Base-by-base conservation (phyloP, 2,888 invertebrate genomes). In the Pristionchus japonicus region DNA sequence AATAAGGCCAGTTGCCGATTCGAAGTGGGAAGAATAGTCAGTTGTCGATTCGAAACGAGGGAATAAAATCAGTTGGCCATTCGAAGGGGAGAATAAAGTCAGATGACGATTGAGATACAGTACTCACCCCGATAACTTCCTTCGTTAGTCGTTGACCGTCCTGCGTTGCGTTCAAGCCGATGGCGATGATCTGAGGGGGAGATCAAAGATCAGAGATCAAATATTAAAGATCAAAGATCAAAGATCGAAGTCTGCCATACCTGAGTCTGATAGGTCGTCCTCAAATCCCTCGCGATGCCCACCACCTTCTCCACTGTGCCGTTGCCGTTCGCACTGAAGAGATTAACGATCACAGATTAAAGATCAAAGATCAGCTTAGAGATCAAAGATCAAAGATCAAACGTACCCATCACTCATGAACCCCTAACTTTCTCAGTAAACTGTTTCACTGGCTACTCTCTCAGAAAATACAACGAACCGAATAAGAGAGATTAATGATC, bases 241-340 rank as follows among this genome's bases (percentile, higher is more conserved):
- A 83, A 52, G 34, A 83, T 37, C 85, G n/a, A 27, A n/a, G n/a
- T n/a, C 43, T 43, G 43, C 43, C 47, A 23, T 9, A 85, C 85
- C 85, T 85, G 85, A 13, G 86, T 86, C 47, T 67, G 57, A 27
- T 70, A 86, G 23, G 31, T 70, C 34, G 86, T 70, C 49, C 86
- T 27, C 47, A 86, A 52, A 70, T 86, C 86, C 34, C 27, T 43
- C 40, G 86, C 49, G 31, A 86, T 70, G 23, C 57, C 70, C 11
- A 70, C 49, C 0, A 86, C 86, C 34, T 86, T 86, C 49, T 86
- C 86, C 34, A 86, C 86, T 4, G 86, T 86, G n/a, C 70, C 86
- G 52, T 86, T 86, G 9, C 86, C 86, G n/a, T 86, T 86, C 4
- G 49, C 49, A 17, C 86, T 86, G 43, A 31, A 86, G 34, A 67